Evolutionary conservation across 1,140 invertebrate species (phyloP), one percentile per base, ranked within the genome.

Genomic region (Lutraria rhynchaena): DNA sequence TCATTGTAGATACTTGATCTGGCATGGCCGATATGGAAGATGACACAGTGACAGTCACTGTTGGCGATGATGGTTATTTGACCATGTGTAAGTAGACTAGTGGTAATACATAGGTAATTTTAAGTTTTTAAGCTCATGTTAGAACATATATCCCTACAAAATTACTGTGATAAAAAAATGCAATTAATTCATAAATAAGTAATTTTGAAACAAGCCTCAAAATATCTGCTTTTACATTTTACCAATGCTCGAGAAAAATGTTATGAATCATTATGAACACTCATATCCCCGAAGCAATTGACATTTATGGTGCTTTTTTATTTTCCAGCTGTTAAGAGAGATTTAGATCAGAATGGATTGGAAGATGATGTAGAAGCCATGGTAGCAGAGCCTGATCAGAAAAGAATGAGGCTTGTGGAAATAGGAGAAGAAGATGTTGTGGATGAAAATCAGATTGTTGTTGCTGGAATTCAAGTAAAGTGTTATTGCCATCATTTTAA

Each of bases 61-160:
- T 87, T 55, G 83, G 81, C 31, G 86, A 87, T 58, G 86, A 87
- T 81, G 86, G 86, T 15, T 83, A 83, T 35, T 65, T 87, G 15
- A 83, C 86, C 4, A 85, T 87, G 83, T 74, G 82, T 84, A 81
- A 83, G 82, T 83, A 76, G n/a, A n/a, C n/a, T n/a, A n/a, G n/a
- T n/a, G n/a, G n/a, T n/a, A n/a, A n/a, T n/a, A n/a, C n/a, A n/a
- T n/a, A n/a, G n/a, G n/a, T n/a, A n/a, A n/a, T n/a, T n/a, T n/a
- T n/a, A n/a, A n/a, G n/a, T n/a, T n/a, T n/a, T n/a, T n/a, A n/a
- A n/a, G n/a, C n/a, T n/a, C n/a, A n/a, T n/a, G n/a, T n/a, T n/a
- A n/a, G n/a, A n/a, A n/a, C n/a, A n/a, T n/a, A n/a, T n/a, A n/a
- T n/a, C n/a, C n/a, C n/a, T n/a, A n/a, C n/a, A n/a, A n/a, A n/a